Percentiles rank a stretch among this genome's conserved stretches.
These are phyloP conservation scores for Mamestra brassicae DNA, from an alignment of 2,888 invertebrate species.

Conservation along the genomic window DNA sequence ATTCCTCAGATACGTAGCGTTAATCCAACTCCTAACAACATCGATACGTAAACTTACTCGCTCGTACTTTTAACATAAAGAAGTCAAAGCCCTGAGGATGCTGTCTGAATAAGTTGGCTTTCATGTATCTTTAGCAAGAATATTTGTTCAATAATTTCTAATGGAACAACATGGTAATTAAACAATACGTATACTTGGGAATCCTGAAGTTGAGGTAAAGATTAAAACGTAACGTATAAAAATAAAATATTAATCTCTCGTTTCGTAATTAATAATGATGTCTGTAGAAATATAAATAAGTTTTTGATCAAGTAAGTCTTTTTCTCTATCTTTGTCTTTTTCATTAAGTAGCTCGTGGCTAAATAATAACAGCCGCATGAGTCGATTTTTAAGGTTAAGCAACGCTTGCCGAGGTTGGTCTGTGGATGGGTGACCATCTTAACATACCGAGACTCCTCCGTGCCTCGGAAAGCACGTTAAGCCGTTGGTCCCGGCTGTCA, in stretches of 20 bases:
- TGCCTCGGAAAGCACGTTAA: too few relatives aligned
- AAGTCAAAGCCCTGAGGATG: constrained; percentile 48
- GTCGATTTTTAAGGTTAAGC: too few relatives aligned
- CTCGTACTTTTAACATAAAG: constrained; percentile 38
- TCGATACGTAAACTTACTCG: constrained; percentile 25
- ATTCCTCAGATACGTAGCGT: constrained; percentile 38
- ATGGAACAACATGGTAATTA: constrained; percentile 22
- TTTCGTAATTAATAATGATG: neutral
- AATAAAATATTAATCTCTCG: neutral
- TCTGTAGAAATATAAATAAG: neutral
- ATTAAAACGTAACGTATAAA: neutral
- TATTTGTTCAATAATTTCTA: constrained; percentile 17
- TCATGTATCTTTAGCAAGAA: constrained; percentile 15
- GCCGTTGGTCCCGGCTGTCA: too few relatives aligned
- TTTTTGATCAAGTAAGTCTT: constrained; percentile 3
- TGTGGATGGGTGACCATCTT: too few relatives aligned
- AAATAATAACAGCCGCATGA: too few relatives aligned
- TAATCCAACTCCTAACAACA: constrained; percentile 44
- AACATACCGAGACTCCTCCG: too few relatives aligned
- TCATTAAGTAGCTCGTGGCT: too few relatives aligned
- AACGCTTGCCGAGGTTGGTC: too few relatives aligned
- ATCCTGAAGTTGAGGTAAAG: constrained; percentile 5
- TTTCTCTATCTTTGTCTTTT: too few relatives aligned
- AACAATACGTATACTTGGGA: constrained; percentile 1
- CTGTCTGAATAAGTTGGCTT: constrained; percentile 34